Evolutionary conservation across 2,113 vertebrate species (phyloP), one percentile per base, ranked within the genome.

Genomic region (Cyprinodon brontotheroides): DNA sequence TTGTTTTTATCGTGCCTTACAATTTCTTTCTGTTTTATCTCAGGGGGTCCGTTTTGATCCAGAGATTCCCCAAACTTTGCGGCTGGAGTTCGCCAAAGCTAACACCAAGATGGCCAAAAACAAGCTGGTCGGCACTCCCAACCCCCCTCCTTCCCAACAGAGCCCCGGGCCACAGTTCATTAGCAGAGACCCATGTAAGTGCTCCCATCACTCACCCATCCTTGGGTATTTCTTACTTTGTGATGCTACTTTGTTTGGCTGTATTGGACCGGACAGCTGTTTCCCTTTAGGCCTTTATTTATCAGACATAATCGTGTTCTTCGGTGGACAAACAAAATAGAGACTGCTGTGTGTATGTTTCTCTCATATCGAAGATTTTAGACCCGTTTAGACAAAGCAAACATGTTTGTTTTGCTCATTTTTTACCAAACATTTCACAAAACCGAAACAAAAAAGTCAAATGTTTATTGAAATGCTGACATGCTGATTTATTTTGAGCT

Each of bases 71-170:
- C 98, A 99, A 93, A 99, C 98, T 40, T 83, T 99, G 90, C 94
- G 97, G 80, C 93, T 99, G 93, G 98, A 99, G 91, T 99, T 99
- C 39, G 98, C 98, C 74, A 98, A 98, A 92, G 97, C 98, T 90
- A 99, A 99, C 92, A 99, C 98, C 82, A 99, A 99, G 93, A 99
- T 98, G 97, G 96, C 98, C 86, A 99, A 98, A 91, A 99, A 94
- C 95, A 98, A 98, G 89, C 94, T 99, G 88, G 96, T 98, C 84
- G 97, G 96, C 41, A 98, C 97, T 0, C 98, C 97, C 11, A 98
- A 98, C 85, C 98, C 97, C 71, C 95, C 91, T 83, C 95, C 95
- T 0, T 93, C 96, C 77, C 97, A 98, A 93, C 98, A 97, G 47
- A 96, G 97, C 92, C 92, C 98, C 3, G 97, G 97, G 0, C 95